phyloP scores from a whole-genome alignment of 2,113 vertebrate species.

The Oreochromis spilurus region DNA sequence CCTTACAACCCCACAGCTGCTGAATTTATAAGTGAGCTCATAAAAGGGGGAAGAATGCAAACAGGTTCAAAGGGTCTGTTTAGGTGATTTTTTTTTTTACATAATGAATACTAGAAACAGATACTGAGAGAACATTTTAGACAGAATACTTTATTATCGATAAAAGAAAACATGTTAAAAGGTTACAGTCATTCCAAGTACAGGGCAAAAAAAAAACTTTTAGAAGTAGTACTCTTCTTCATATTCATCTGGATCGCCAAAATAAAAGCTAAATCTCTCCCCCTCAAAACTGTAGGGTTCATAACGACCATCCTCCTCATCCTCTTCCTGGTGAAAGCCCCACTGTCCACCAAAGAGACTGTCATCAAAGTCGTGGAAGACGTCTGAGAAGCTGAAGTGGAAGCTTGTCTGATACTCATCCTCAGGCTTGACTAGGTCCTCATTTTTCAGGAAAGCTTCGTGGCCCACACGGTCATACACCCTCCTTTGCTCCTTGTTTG shows the following conservation, averaged over 20 bases:
- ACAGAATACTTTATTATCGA: slow-evolving; percentile 23
- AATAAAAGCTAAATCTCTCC: not conserved
- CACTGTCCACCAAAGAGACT: slow-evolving; percentile 17
- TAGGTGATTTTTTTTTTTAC: not conserved
- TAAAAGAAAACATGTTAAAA: not conserved
- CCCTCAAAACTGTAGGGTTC: not conserved
- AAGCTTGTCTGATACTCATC: not conserved
- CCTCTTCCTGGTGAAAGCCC: slow-evolving; percentile 3
- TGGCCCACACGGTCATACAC: slow-evolving; percentile 53
- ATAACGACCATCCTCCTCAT: not conserved
- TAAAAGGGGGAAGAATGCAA: not conserved
- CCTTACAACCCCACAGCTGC: not conserved
- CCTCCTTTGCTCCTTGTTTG: slow-evolving; percentile 47
- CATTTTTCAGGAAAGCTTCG: slow-evolving; percentile 9
- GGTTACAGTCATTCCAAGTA: not conserved
- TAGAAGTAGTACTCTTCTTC: slow-evolving; percentile 12
- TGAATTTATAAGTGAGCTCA: not conserved
- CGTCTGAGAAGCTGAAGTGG: slow-evolving; percentile 29
- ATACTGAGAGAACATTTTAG: not conserved
- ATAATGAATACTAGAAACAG: not conserved
- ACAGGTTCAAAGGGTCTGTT: not conserved
- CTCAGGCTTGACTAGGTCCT: not conserved
- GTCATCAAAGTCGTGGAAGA: slow-evolving; percentile 15
- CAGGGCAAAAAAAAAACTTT: not conserved
- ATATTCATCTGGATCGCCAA: slow-evolving; percentile 1